These are phyloP conservation scores for Hybognathus amarus DNA, from an alignment of 2,797 vertebrate species.

Conservation along the genomic window DNA sequence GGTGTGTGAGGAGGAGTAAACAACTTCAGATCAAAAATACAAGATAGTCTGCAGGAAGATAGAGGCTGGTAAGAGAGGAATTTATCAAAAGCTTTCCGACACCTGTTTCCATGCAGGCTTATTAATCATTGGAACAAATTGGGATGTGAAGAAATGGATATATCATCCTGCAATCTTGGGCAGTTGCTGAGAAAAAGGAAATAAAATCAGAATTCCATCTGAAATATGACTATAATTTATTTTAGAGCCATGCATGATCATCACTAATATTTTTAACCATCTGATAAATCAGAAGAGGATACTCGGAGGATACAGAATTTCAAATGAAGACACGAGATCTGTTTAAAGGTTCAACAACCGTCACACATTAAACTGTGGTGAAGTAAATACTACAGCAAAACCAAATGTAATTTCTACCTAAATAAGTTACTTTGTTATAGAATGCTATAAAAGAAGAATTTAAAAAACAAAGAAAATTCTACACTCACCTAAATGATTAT, in stretches of 20 bases:
- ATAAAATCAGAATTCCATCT: conserved; percentile 37
- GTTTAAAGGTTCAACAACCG: neutral
- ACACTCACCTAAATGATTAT: no score
- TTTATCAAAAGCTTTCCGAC: neutral
- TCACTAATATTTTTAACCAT: conserved; percentile 47
- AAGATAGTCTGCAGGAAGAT: conserved; percentile 5
- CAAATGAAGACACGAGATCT: neutral
- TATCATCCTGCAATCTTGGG: neutral
- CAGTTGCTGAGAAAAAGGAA: conserved; percentile 19
- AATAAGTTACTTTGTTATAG: no score
- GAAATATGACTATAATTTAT: conserved; percentile 42
- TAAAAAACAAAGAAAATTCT: no score
- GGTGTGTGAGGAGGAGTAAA: conserved; percentile 6
- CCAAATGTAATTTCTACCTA: no score
- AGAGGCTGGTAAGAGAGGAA: neutral
- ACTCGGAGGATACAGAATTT: neutral
- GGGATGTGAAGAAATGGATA: conserved; percentile 1
- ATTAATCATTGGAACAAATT: conserved; percentile 29
- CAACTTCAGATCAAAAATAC: conserved; percentile 16
- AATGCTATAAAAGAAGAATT: no score
- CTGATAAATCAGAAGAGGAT: conserved; percentile 25
- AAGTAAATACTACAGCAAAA: no score
- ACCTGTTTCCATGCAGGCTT: conserved; percentile 31
- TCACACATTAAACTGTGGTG: no score
- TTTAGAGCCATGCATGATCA: conserved; percentile 40